These are phyloP conservation scores for Thunnus maccoyii DNA, from an alignment of 2,113 vertebrate species.

Conservation along the genomic window DNA sequence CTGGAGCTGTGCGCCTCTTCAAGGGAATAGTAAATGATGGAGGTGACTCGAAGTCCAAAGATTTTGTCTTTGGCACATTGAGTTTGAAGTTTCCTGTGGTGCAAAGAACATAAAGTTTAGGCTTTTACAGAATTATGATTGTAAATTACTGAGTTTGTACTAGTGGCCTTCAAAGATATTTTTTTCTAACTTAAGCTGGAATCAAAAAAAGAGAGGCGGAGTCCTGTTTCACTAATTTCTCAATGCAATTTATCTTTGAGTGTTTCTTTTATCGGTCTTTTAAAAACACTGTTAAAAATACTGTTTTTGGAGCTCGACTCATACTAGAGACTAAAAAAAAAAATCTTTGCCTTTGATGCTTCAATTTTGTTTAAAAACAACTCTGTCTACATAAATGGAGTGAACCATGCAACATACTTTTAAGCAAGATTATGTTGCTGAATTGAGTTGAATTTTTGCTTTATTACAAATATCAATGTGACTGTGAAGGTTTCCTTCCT, in stretches of 20 bases:
- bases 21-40: conserved; percentile 87
- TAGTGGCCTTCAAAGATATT: not conserved
- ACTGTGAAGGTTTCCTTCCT: too few relatives aligned
- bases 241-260: not conserved
- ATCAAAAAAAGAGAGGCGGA: too few relatives aligned
- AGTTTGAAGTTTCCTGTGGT: conserved; percentile 81
- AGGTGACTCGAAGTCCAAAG: conserved; percentile 78
- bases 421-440: too few relatives aligned
- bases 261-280: too few relatives aligned
- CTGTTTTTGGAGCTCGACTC: too few relatives aligned
- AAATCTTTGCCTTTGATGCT: too few relatives aligned
- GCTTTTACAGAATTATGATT: not conserved
- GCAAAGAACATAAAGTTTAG: conserved; percentile 4
- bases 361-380: too few relatives aligned
- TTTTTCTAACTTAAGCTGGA: not conserved
- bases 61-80: conserved; percentile 70
- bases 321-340: too few relatives aligned
- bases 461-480: too few relatives aligned
- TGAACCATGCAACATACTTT: not conserved
- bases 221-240: not conserved
- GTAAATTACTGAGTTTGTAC: not conserved
- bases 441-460: too few relatives aligned
- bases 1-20: conserved; percentile 85
- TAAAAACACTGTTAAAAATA: too few relatives aligned
- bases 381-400: not conserved